These are phyloP conservation scores for Cephus pygmeus DNA, from an alignment of 2,888 invertebrate genomes.

Conservation along the genomic window DNA sequence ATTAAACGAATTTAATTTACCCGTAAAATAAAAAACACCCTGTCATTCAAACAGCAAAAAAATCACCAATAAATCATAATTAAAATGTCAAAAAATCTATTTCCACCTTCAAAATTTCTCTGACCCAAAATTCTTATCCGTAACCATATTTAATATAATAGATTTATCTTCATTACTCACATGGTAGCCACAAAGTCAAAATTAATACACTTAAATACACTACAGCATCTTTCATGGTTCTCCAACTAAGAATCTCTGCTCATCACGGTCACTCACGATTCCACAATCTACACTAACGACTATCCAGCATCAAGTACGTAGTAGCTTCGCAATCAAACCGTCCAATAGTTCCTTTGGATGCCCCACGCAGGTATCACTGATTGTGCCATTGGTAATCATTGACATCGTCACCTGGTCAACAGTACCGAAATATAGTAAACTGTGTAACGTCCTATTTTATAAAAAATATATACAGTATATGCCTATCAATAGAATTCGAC, in stretches of 20 bases:
- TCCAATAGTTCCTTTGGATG: background rate
- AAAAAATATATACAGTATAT: too few relatives aligned
- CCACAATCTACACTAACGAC: background rate
- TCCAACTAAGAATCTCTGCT: background rate
- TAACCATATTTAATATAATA: background rate
- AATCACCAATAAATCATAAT: background rate
- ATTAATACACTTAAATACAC: constrained; percentile 6
- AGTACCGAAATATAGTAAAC: too few relatives aligned
- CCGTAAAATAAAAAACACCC: background rate
- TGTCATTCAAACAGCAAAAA: background rate
- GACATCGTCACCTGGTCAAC: background rate
- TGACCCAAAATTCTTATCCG: background rate
- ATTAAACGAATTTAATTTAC: background rate
- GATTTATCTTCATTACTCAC: constrained; percentile 31
- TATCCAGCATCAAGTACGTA: background rate
- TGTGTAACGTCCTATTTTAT: too few relatives aligned
- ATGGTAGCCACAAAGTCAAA: constrained; percentile 24
- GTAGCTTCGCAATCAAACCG: background rate
- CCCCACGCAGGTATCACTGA: background rate
- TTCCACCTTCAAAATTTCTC: background rate
- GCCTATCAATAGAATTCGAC: too few relatives aligned
- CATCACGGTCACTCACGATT: background rate
- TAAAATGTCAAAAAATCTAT: background rate
- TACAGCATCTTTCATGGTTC: background rate
- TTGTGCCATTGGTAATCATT: background rate